Evolutionary conservation across 1,140 invertebrate genomes (phyloP), one percentile per base, ranked within the genome.

Genomic region (Apis dorsata): DNA sequence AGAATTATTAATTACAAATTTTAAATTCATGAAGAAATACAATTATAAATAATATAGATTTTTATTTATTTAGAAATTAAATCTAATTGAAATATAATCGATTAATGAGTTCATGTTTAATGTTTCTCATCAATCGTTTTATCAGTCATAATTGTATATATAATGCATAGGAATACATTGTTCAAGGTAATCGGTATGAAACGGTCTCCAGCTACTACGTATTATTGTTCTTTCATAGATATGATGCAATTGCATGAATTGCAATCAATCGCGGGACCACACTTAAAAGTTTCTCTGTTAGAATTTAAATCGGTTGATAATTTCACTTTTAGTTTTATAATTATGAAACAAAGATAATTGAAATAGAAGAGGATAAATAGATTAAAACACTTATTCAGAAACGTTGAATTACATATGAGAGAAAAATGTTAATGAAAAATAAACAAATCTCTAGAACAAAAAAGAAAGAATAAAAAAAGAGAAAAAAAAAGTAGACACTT

Each of bases 211-310:
- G 9, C 28, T 59, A 51, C 57, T 78, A 63, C 28, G 51, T 51
- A 71, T 55, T 57, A 78, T 83, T 63, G 59, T 65, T 78, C 59
- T 78, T 70, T 24, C 21, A 15, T 15, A 21, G 24, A 69, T 57
- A n/a, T 63, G 75, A 83, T 78, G 75, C 75, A 83, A 78, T 28
- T 78, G 24, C 66, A 66, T 60, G 81, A 78, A 78, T 83, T 15
- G 63, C 55, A 44, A 68, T 75, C 66, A 81, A 75, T 12, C 53
- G 21, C 13, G 79, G 65, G 28, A 65, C 1, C 28, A 11, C 19
- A 24, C 1, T 59, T 68, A 57, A 21, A 51, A 21, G 19, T 12
- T 11, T 63, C 15, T 12, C 0, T 51, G 17, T 34, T 34, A 62
- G n/a, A 60, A 44, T 19, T 78, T 69, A 49, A 69, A 69, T 78